Percentiles rank a stretch among this genome's conserved stretches.
These are phyloP conservation scores for Balaenoptera acutorostrata DNA, from an alignment of 2,113 vertebrate species.

Conservation along the genomic window DNA sequence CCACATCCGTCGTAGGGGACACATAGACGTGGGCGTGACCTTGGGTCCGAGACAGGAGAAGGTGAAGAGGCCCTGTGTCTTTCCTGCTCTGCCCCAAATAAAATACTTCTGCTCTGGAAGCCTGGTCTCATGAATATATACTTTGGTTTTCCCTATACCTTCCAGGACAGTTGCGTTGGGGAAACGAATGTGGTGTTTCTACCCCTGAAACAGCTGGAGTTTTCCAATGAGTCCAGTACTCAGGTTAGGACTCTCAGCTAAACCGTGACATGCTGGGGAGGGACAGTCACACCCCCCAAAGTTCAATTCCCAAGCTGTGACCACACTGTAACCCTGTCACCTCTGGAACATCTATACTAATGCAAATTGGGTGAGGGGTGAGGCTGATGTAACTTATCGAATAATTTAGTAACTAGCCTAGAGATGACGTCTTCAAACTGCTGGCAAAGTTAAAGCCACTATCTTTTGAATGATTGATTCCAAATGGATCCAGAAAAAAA, in stretches of 20 bases:
- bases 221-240: neutral
- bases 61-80: neutral
- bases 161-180: neutral
- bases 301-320: neutral
- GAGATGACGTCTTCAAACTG: neutral
- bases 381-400: neutral
- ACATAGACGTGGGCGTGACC: neutral
- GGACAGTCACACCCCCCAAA: neutral
- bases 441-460: neutral
- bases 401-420: neutral
- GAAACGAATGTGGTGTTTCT: neutral
- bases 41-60: neutral
- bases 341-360: neutral
- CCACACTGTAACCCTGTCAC: neutral
- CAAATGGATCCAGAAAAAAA: neutral
- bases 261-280: neutral
- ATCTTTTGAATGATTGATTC: neutral
- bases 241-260: neutral
- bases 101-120: neutral
- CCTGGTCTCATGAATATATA: neutral
- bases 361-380: neutral
- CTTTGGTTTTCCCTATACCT: neutral
- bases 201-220: neutral
- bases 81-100: neutral
- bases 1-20: neutral